These are phyloP conservation scores for Edolisoma coerulescens DNA, from an alignment of 2,113 vertebrate genomes.

Conservation along the genomic window DNA sequence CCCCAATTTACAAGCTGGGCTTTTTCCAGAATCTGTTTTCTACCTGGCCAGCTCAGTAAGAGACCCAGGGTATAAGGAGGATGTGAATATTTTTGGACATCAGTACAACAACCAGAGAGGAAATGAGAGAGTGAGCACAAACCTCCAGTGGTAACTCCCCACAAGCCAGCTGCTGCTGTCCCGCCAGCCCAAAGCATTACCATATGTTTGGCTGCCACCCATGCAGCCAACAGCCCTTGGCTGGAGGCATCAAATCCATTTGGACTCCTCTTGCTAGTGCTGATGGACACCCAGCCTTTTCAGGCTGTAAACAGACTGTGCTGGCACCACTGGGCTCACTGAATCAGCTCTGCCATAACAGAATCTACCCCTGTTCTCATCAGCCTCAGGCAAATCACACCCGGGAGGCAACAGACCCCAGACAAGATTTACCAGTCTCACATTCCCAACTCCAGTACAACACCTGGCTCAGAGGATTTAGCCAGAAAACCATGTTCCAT, in stretches of 20 bases:
- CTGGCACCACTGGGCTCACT: background rate
- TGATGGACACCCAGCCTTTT: background rate
- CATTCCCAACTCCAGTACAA: background rate
- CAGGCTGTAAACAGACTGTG: background rate
- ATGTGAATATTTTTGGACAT: background rate
- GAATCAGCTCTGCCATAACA: background rate
- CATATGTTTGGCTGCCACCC: constrained; percentile 27
- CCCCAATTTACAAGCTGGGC: background rate
- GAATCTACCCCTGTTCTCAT: background rate
- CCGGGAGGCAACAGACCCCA: background rate
- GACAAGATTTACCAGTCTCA: background rate
- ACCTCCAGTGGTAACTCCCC: background rate
- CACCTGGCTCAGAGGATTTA: background rate
- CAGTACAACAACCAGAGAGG: background rate
- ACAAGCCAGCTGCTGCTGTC: background rate
- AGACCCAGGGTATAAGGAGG: background rate
- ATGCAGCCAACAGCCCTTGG: background rate
- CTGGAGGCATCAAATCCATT: background rate
- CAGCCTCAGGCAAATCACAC: rapidly evolving
- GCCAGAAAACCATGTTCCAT: background rate
- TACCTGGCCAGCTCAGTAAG: background rate
- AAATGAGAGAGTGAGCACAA: background rate
- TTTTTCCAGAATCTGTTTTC: background rate
- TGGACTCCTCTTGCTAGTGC: background rate
- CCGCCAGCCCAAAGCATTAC: background rate